Evolutionary conservation across 2,113 vertebrate genomes (phyloP).

Genomic region (Xyrauchen texanus): DNA sequence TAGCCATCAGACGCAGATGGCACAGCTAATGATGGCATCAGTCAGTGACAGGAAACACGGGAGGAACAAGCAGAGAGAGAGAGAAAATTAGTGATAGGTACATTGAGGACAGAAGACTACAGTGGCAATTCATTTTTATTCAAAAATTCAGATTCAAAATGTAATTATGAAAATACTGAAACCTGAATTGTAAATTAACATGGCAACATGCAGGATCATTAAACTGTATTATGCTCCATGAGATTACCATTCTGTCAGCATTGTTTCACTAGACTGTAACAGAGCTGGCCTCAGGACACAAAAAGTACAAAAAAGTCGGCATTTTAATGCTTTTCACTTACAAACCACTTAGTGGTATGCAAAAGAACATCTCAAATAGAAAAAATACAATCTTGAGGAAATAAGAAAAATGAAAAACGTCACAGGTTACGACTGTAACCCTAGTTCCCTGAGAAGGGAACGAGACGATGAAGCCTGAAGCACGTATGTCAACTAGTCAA

Average conservation of each 20-base stretch:
- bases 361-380: too few species aligned
- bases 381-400: too few species aligned
- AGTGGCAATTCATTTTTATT: neutral
- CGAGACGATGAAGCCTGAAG: too few species aligned
- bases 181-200: conserved; percentile 5
- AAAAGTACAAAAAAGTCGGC: too few species aligned
- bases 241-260: conserved; percentile 12
- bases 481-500: too few species aligned
- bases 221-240: neutral
- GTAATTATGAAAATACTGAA: neutral
- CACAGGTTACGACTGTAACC: too few species aligned
- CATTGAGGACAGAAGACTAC: conserved; percentile 4
- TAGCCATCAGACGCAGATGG: conserved; percentile 68
- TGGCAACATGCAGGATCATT: neutral
- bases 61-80: conserved; percentile 38
- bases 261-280: neutral
- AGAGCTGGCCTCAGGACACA: too few species aligned
- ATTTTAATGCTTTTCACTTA: too few species aligned
- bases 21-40: conserved; percentile 63
- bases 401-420: too few species aligned
- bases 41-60: conserved; percentile 61
- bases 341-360: too few species aligned
- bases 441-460: too few species aligned
- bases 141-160: neutral
- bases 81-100: neutral